phyloP scores from a whole-genome alignment of 2,113 vertebrate genomes.

The Calyptommatus sinebrachiatus region DNA sequence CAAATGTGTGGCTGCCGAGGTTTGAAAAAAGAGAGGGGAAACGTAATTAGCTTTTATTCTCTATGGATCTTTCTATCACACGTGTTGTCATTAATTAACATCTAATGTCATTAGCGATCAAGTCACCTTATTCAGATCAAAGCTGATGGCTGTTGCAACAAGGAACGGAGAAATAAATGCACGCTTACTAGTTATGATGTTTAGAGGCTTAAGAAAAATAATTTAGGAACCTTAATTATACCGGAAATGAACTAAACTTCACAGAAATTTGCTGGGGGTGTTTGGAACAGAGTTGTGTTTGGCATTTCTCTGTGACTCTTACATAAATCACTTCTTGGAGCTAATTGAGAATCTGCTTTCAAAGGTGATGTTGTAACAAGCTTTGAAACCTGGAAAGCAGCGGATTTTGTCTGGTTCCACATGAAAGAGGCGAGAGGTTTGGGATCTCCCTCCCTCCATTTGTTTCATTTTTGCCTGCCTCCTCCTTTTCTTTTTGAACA shows the following conservation, averaged over 20 bases:
- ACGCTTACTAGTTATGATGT: conserved; percentile 77
- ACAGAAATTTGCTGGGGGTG: conserved; percentile 54
- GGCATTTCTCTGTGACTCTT: conserved; percentile 49
- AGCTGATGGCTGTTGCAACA: conserved; percentile 74
- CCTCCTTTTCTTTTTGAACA: conserved; percentile 50
- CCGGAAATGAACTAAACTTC: conserved; percentile 41
- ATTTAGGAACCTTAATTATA: conserved; percentile 74
- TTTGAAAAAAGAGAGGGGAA: conserved; percentile 10
- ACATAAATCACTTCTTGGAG: conserved; percentile 49
- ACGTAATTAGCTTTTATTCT: conserved; percentile 57
- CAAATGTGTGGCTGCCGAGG: conserved; percentile 29
- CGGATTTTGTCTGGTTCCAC: conserved; percentile 58
- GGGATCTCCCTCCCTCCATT: conserved; percentile 19
- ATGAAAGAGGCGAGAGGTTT: conserved; percentile 66
- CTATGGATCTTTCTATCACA: conserved; percentile 52
- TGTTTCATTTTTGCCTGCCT: conserved; percentile 31
- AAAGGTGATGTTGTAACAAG: conserved; percentile 62
- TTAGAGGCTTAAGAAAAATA: conserved; percentile 59
- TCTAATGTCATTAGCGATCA: conserved; percentile 70
- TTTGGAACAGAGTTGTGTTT: conserved; percentile 65
- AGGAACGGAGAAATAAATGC: conserved; percentile 73
- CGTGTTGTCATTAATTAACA: conserved; percentile 71
- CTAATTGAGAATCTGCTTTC: conserved; percentile 57
- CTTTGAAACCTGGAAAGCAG: conserved; percentile 56
- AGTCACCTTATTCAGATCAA: conserved; percentile 70